phyloP scores from a whole-genome alignment of 1,140 invertebrate genomes.

The Aphelinus certus region DNA sequence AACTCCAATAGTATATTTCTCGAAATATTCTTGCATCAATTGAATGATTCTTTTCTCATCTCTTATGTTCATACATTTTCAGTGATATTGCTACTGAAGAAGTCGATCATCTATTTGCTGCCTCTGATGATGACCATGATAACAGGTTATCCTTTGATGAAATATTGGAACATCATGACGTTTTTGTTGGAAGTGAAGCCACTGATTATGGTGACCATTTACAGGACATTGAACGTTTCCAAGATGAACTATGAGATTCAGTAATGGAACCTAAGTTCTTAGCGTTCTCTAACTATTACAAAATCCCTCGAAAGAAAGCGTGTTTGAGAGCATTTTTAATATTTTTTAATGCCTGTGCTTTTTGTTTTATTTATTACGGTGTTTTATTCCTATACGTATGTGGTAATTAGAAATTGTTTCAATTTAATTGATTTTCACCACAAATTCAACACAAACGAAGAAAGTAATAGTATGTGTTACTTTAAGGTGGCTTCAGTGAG shows the following conservation, averaged over 20 bases:
- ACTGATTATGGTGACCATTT: constrained; percentile 95
- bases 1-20: neutral
- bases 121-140: constrained; percentile 91
- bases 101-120: constrained; percentile 88
- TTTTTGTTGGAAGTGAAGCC: constrained; percentile 95
- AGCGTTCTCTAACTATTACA: constrained; percentile 27
- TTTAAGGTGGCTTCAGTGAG: neutral
- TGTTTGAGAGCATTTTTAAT: constrained; percentile 42
- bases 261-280: constrained; percentile 12
- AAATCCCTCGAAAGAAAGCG: constrained; percentile 30
- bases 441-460: neutral
- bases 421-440: neutral
- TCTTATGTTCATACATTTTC: constrained; percentile 32
- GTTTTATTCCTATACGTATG: constrained; percentile 41
- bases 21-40: too few species aligned
- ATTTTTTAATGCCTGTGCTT: constrained; percentile 42
- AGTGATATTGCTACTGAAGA: constrained; percentile 91
- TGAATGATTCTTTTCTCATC: constrained; percentile 25
- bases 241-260: constrained; percentile 78
- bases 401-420: constrained; percentile 7
- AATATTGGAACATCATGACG: constrained; percentile 87
- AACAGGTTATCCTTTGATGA: constrained; percentile 85
- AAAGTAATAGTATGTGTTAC: constrained; percentile 10
- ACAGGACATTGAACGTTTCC: constrained; percentile 80
- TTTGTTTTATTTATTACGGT: constrained; percentile 41